Evolutionary conservation across 2,113 vertebrate genomes (phyloP), one percentile per base, ranked within the genome.

Genomic region (Nannospalax galili): DNA sequence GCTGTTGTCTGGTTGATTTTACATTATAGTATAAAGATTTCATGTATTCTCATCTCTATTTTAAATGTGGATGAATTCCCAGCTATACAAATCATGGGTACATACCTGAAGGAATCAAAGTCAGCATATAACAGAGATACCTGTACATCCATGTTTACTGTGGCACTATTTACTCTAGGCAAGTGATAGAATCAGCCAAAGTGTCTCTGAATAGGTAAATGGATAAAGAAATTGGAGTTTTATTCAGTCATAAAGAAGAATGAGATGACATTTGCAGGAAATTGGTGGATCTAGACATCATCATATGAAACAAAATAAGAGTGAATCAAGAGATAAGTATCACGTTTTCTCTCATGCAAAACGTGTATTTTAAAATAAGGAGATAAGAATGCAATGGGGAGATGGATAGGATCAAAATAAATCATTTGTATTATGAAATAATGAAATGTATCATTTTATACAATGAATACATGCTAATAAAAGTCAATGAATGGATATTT

Each of bases 11-110:
- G 74, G 62, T 73, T 89, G 35, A 30, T 72, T 73, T 88, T 90
- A 80, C 0, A 96, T 58, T 62, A 94, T 2, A 94, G 69, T 12
- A 92, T 11, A 93, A 84, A 92, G n/a, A 87, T 52, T 87, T 86
- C 64, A 69, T 60, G 40, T 70, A 85, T 72, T 85, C 30, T 28
- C 81, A 45, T 73, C 82, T 90, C 32, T 67, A 7, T 52, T 52
- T 52, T 52, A 52, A n/a, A n/a, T n/a, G n/a, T 67, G 69, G 72
- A 82, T 87, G 87, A 24, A 22, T 79, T n/a, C n/a, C 35, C 48
- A 81, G 15, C n/a, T 40, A 60, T 40, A 16, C 22, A 60, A 62
- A 40, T 40, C 58, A 35, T 80, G 35, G 78, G 37, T 35, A 37
- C 22, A 30, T 3, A 62, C 58, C 24, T 62, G 22, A 62, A 40